Base-by-base conservation (phyloP, 2,888 invertebrate species). In the Bursaphelenchus okinawaensis region DNA sequence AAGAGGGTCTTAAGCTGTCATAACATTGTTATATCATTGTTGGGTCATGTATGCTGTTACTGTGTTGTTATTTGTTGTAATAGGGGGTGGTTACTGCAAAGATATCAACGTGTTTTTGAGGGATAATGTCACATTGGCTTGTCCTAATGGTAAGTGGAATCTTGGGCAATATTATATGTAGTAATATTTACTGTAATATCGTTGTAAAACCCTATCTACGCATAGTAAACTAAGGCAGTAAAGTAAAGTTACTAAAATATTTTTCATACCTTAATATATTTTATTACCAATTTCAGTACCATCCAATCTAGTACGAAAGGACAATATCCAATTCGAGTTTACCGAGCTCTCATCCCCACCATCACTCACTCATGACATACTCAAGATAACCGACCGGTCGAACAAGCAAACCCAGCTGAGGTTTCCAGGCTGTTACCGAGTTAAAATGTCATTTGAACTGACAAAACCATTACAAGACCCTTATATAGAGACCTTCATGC, bases 401-500 rank as follows among this genome's bases (percentile, higher is more conserved):
- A 65, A 55, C 27, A 72, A 72, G 20, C 65, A 74, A 52, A 65
- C 72, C 19, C 60, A 55, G 16, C 69, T 77, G 20, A 65, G 68
- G 56, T 77, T 77, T 54, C 77, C 77, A 8, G 76, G 75, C 28
- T 77, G 77, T 58, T 77, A 77, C 58, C 63, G 73, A 23, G 75
- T 77, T 1, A 68, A 70, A 51, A 63, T 77, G 7, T 69, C 68
- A 50, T 77, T 77, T 67, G 65, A 69, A 52, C 68, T 77, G 72
- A 70, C 69, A 6, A 62, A 66, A 23, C 68, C 71, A 0, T 62
- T 77, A 26, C 68, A 71, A 52, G 74, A 77, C 63, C 77, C 77
- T 63, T 76, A 77, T 68, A 70, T 77, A 23, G 77, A 77, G 56
- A 73, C 77, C 3, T 77, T 75, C 61, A 66, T 77, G 59, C 75